Evolutionary conservation across 2,888 invertebrate species (phyloP), one percentile per base, ranked within the genome.

Genomic region (Hermaeophaga mercurialis): DNA sequence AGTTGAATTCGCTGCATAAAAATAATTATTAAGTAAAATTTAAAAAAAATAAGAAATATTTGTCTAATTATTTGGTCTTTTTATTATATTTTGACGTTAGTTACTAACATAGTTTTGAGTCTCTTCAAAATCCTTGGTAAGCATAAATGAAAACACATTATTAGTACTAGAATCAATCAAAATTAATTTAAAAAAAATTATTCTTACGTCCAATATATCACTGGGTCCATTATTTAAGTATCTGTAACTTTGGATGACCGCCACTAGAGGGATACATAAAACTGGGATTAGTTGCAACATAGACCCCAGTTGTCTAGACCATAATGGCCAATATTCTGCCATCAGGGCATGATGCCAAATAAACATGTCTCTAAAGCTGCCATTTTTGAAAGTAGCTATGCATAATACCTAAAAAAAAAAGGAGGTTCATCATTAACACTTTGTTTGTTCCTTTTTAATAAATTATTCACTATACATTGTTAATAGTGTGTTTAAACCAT

Each of bases 221-320:
- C 89, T 84, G n/a, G 92, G 91, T 24, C 92, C 93, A 62, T 82
- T 87, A 65, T 87, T 88, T 67, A 94, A 80, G 75, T 93, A 94
- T 43, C 89, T 82, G 70, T 86, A 88, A 54, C 87, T 88, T 70
- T 87, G 86, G 48, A 90, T 81, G 65, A 90, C 82, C 1, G 88
- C 90, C 0, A 86, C 84, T 11, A 86, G 75, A 0, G 90, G 93
- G 24, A 94, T 84, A 4, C 87, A 79, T 3, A 94, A 76, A 33
- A 94, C 77, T 2, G 91, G 88, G 9, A 87, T 80, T 55, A 94
- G 82, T 72, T 94, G 94, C n/a, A 87, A 71, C 43, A 86, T 75
- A 1, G 90, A 89, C 0, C 89, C 94, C 15, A 90, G 76, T 74
- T 93, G 90, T 1, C 91, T 82, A 9, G 86, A 82, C 90, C 91